Evolutionary conservation across 1,140 invertebrate species (phyloP).

Genomic region (Ephestia elutella): DNA sequence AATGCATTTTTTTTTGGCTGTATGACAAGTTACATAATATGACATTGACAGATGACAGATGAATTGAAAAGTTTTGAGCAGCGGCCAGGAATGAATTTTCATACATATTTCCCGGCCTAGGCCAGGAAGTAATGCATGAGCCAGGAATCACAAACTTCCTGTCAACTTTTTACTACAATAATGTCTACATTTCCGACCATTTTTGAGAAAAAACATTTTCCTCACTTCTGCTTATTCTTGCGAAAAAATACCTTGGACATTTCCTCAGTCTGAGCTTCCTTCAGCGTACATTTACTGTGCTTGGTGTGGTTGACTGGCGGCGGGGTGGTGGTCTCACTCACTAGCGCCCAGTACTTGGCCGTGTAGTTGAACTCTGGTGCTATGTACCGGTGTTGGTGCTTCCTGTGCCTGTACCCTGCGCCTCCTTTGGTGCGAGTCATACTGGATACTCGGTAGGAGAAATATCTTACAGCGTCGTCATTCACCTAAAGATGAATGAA

Average conservation of each 20-base stretch:
- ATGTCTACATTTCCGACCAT: too few species aligned
- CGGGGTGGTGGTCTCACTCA: slow-evolving; percentile 56
- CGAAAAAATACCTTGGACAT: slow-evolving; percentile 55
- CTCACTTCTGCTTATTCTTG: too few species aligned
- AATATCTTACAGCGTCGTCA: slow-evolving; percentile 55
- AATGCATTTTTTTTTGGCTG: too few species aligned
- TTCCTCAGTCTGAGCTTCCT: slow-evolving; percentile 55
- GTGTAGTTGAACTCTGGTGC: slow-evolving; percentile 66
- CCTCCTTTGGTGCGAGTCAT: slow-evolving; percentile 60
- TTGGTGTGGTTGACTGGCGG: slow-evolving; percentile 43
- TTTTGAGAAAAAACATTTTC: too few species aligned
- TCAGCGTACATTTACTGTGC: slow-evolving; percentile 62
- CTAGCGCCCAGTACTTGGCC: slow-evolving; percentile 62
- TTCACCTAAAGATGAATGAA: slow-evolving; percentile 35
- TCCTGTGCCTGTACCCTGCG: slow-evolving; percentile 53
- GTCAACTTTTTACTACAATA: too few species aligned
- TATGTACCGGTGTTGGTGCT: slow-evolving; percentile 63
- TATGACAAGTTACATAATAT: too few species aligned
- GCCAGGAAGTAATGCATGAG: too few species aligned
- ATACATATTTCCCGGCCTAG: too few species aligned
- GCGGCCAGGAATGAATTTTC: too few species aligned
- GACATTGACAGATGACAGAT: too few species aligned
- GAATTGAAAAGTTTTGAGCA: too few species aligned
- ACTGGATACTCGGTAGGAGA: slow-evolving; percentile 64
- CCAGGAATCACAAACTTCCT: too few species aligned